Percentiles rank a stretch among this genome's conserved stretches.
Evolutionary conservation across 2,888 invertebrate species (phyloP).

Genomic region (Sylvicola cinctus): DNA sequence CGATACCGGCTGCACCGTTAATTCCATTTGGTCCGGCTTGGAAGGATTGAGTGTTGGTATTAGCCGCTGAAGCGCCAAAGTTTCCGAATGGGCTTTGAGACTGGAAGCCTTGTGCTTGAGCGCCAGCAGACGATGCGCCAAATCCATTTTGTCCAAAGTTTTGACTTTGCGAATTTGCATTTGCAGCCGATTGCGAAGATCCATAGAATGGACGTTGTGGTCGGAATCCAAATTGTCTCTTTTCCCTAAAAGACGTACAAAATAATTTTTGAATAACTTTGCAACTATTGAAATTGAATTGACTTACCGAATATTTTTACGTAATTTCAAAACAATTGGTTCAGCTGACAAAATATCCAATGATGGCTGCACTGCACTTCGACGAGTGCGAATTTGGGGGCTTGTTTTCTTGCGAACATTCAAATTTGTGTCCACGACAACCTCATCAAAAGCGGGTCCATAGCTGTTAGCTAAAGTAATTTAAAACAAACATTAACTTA

Average conservation of each 20-base stretch:
- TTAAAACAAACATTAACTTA: too few relatives aligned
- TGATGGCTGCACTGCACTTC: not conserved
- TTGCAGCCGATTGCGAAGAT: conserved; percentile 17
- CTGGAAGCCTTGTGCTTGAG: conserved; percentile 22
- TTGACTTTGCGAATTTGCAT: conserved; percentile 15
- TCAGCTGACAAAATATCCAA: too few relatives aligned
- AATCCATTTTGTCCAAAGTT: conserved; percentile 12
- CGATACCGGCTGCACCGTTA: conserved; percentile 18
- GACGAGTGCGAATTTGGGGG: not conserved
- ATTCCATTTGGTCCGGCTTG: conserved; percentile 14
- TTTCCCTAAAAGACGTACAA: too few relatives aligned
- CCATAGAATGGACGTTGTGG: conserved; percentile 6
- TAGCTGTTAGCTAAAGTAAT: too few relatives aligned
- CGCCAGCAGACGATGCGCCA: conserved; percentile 16
- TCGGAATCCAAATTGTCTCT: conserved; percentile 3
- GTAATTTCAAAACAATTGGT: too few relatives aligned
- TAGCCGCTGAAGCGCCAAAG: conserved; percentile 23
- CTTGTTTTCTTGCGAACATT: conserved; percentile 24
- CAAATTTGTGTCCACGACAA: conserved; percentile 28
- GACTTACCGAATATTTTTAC: not conserved
- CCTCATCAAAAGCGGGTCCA: conserved; percentile 24
- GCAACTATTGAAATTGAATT: not conserved
- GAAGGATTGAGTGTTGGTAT: conserved; percentile 19
- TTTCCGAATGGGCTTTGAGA: conserved; percentile 15
- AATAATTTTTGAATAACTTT: too few relatives aligned